Base-by-base conservation (phyloP, 2,888 invertebrate species). In the Cheilosia vulpina region DNA sequence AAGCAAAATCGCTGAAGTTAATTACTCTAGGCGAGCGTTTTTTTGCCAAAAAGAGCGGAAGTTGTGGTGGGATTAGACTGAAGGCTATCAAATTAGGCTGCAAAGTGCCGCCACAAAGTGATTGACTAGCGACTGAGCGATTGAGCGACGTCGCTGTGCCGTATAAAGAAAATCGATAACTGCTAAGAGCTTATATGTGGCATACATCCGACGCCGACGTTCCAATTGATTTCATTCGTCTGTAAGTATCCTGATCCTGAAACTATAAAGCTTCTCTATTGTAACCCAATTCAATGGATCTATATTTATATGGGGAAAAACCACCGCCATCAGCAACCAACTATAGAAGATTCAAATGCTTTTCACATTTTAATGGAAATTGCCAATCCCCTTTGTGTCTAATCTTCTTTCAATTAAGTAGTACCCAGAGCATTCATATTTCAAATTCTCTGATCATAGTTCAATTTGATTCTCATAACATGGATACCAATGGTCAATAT, bases 391-490 rank as follows among this genome's bases (percentile, higher is more conserved):
- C 38, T 71, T 77, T 82, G 71, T 50, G 31, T 60, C 65, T 77
- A 65, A 71, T 82, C 71, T 71, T 71, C 82, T 82, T 82, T 82
- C 82, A 82, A 82, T 82, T 82, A 77, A 52, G 63, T 52, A 60
- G 9, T 43, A 52, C 31, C 76, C 38, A 82, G 71, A 72, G 58
- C 52, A 72, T 77, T 77, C 71, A 65, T 72, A 82, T 77, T 72
- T 65, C 45, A 66, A 82, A 72, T 77, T 71, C 65, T 71, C 71
- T 82, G 66, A 72, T 77, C 82, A 66, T 77, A 77, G 72, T 82
- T 82, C 82, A 77, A 82, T 82, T 65, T 27, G 53, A 62, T 45
- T 65, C 65, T 69, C 31, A 60, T 41, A 76, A 63, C 69, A 81
- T 71, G 52, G 63, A 63, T 58, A 71, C 38, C 65, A 71, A 76